phyloP scores from a whole-genome alignment of 2,113 vertebrate genomes.

The Peucedramus taeniatus region DNA sequence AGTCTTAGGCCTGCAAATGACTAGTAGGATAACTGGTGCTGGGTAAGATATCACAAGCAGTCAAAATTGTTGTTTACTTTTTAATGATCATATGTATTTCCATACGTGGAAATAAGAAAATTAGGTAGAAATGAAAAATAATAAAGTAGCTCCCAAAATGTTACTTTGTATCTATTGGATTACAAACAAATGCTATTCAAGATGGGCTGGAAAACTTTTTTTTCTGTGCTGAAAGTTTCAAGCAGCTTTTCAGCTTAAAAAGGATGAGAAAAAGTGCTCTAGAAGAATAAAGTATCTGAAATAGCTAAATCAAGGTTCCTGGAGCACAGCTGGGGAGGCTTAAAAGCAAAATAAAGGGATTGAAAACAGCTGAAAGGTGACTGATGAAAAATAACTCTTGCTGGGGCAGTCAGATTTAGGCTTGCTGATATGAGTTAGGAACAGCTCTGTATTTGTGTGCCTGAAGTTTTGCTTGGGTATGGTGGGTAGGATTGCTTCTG shows the following conservation, averaged over 20 bases:
- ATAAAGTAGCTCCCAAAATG: neutral
- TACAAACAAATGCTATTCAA: neutral
- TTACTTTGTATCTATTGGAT: neutral
- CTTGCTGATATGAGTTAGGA: neutral
- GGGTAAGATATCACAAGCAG: neutral
- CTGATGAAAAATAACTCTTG: neutral
- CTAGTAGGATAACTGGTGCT: neutral
- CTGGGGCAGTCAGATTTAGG: neutral
- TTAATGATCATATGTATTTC: neutral
- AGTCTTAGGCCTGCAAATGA: neutral
- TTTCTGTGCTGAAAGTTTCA: rapidly evolving
- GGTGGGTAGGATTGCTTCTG: neutral
- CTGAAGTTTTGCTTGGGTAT: rapidly evolving
- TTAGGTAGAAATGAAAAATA: neutral
- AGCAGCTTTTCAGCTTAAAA: neutral
- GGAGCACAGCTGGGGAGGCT: neutral
- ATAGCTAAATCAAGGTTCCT: neutral
- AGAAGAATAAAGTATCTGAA: neutral
- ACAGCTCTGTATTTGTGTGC: neutral
- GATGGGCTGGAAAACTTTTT: neutral
- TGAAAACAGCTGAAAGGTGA: neutral
- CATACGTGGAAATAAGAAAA: neutral
- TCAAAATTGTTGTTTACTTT: neutral
- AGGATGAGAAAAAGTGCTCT: neutral
- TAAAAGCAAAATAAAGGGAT: neutral